These are phyloP conservation scores for Mesitornis unicolor DNA, from an alignment of 2,113 vertebrate species.

Conservation along the genomic window DNA sequence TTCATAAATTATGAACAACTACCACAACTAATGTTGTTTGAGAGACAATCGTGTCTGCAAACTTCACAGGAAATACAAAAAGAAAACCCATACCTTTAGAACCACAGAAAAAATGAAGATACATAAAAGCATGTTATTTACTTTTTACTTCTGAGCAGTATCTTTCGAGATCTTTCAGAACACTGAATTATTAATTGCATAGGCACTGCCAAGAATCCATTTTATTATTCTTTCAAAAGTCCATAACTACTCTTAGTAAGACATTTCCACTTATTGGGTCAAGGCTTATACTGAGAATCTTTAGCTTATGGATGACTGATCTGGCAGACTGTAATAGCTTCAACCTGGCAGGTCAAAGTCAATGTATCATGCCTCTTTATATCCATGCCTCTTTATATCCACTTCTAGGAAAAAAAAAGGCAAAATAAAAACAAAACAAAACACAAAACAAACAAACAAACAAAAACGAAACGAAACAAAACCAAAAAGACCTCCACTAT, in stretches of 20 bases:
- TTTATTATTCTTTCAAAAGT: constrained; percentile 32
- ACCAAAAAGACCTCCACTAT: background rate
- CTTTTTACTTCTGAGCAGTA: background rate
- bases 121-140: background rate
- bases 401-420: too few species aligned
- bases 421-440: background rate
- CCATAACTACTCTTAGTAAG: background rate
- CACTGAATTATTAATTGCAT: constrained; percentile 37
- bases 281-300: background rate
- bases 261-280: constrained; percentile 18
- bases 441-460: too few species aligned
- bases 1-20: background rate
- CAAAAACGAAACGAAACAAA: too few species aligned
- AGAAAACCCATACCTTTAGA: background rate
- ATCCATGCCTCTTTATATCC: background rate
- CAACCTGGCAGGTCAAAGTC: background rate
- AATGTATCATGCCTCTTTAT: background rate
- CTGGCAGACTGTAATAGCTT: background rate
- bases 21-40: background rate
- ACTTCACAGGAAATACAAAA: background rate
- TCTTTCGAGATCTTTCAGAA: constrained; percentile 40
- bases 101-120: background rate
- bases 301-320: background rate
- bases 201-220: background rate
- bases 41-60: background rate